Evolutionary conservation across 2,113 vertebrate genomes (phyloP).

Genomic region (Syrrhaptes paradoxus): DNA sequence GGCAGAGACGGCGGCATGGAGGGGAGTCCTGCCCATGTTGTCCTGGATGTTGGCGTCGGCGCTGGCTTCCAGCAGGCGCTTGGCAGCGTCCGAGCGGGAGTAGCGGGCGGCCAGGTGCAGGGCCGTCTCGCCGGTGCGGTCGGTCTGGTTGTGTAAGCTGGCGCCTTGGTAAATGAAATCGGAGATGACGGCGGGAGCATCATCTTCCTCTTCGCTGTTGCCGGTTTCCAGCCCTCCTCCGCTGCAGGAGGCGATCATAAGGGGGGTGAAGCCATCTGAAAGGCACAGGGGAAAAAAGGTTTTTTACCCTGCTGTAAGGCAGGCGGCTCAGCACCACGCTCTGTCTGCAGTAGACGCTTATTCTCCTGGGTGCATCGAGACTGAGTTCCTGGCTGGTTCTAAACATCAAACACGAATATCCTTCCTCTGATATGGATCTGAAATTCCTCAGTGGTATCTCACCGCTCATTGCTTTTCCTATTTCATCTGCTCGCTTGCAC

Average conservation of each 20-base stretch:
- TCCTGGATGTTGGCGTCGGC: constrained; percentile 97
- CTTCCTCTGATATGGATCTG: constrained; percentile 59
- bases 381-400: constrained; percentile 21
- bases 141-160: constrained; percentile 96
- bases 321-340: neutral
- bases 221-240: constrained; percentile 94
- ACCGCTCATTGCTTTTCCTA: neutral
- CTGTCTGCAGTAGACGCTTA: neutral
- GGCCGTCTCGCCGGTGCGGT: constrained; percentile 95
- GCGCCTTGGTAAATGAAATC: constrained; percentile 98
- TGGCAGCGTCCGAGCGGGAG: constrained; percentile 94
- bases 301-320: neutral
- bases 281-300: neutral
- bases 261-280: constrained; percentile 93
- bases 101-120: constrained; percentile 96
- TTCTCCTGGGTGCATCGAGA: constrained; percentile 1
- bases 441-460: constrained; percentile 52
- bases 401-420: constrained; percentile 45
- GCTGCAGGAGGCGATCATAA: constrained; percentile 98
- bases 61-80: constrained; percentile 94
- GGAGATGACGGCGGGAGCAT: constrained; percentile 90
- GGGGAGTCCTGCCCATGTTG: constrained; percentile 95
- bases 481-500: neutral
- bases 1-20: constrained; percentile 92
- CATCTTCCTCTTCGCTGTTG: constrained; percentile 95